A percentile compares a stretch with the other conserved stretches of the same genome.
These are phyloP conservation scores for Amyelois transitella DNA, from an alignment of 1,140 invertebrate species.

Conservation along the genomic window DNA sequence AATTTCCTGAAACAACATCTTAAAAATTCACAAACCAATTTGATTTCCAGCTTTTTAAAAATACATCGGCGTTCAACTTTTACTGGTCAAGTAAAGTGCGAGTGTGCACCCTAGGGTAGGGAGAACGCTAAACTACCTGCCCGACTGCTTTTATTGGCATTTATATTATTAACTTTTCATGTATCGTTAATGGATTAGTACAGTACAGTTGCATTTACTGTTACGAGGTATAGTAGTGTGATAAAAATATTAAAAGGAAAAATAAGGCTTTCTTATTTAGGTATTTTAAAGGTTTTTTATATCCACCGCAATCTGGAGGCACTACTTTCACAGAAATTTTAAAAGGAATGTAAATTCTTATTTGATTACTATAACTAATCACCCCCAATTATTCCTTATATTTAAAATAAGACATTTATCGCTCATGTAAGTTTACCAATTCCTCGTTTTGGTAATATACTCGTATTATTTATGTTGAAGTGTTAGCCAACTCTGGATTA, in stretches of 20 bases:
- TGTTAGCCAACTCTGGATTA: not conserved
- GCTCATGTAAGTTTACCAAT: not conserved
- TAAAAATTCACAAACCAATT: not conserved
- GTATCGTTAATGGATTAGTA: conserved; percentile 61
- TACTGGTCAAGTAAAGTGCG: conserved; percentile 21
- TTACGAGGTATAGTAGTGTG: no score
- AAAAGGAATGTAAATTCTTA: no score
- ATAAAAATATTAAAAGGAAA: no score
- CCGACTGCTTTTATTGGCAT: conserved; percentile 47
- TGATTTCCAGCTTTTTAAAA: not conserved
- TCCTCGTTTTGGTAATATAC: not conserved
- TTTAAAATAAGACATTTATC: not conserved
- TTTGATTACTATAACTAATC: no score
- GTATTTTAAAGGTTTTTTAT: no score
- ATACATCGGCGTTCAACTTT: not conserved
- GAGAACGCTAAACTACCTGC: conserved; percentile 35
- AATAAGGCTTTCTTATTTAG: no score
- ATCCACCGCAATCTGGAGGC: no score
- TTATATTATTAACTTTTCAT: conserved; percentile 62
- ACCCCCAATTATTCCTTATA: no score
- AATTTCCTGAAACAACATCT: not conserved
- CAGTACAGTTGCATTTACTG: conserved; percentile 14
- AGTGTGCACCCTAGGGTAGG: conserved; percentile 35
- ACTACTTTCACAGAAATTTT: no score
- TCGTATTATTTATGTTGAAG: not conserved